Evolutionary conservation across 1,140 invertebrate species (phyloP).

Genomic region (Homalodisca vitripennis): DNA sequence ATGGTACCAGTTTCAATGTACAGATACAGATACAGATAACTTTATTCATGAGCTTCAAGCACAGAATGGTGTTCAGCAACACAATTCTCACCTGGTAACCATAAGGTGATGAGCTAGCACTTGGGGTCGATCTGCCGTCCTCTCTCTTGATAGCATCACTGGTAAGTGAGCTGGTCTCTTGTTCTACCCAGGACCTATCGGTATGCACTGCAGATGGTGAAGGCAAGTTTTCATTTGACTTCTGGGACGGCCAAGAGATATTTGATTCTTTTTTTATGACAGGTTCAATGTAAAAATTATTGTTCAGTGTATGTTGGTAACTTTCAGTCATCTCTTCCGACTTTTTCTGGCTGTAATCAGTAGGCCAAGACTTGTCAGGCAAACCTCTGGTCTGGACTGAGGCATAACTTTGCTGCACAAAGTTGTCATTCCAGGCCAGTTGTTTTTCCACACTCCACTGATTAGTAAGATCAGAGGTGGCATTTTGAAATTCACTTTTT

Average conservation of each 20-base stretch:
- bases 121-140: slow-evolving; percentile 9
- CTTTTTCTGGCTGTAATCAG: background rate
- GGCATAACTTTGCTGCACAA: background rate
- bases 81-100: slow-evolving; percentile 36
- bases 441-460: slow-evolving; percentile 13
- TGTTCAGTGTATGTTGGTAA: background rate
- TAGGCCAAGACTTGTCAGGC: background rate
- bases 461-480: too few species aligned
- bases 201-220: background rate
- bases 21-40: too few species aligned
- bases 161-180: too few species aligned
- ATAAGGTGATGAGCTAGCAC: slow-evolving; percentile 24
- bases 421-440: slow-evolving; percentile 12
- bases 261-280: background rate
- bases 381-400: background rate
- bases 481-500: slow-evolving; percentile 7
- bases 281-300: background rate
- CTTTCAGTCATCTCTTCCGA: background rate
- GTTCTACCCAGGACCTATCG: background rate
- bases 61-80: too few species aligned
- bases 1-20: too few species aligned
- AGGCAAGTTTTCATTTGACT: background rate
- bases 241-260: background rate
- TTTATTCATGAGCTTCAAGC: too few species aligned
- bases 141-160: slow-evolving; percentile 28